A percentile compares a stretch with the other conserved stretches of the same genome.
phyloP scores from a whole-genome alignment of 2,888 invertebrate genomes.

The Nomada lathburiana region DNA sequence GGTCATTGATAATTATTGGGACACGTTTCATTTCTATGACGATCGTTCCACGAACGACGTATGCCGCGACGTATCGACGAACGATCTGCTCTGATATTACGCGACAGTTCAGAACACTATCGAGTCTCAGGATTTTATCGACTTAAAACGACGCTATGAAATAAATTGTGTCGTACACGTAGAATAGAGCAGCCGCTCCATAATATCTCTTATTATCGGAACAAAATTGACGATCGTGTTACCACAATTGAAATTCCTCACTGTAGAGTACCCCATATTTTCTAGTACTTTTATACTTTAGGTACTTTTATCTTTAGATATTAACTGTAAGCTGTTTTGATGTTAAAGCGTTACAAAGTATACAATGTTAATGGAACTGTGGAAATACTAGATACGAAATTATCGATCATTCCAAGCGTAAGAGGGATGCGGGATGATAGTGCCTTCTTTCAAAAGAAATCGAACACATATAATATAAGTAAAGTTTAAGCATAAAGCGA shows the following conservation, averaged over 20 bases:
- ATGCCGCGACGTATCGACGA: constrained; percentile 24
- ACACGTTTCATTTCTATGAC: constrained; percentile 18
- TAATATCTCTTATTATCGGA: background rate
- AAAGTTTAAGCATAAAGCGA: constrained; percentile 18
- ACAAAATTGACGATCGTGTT: constrained; percentile 45
- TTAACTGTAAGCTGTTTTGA: constrained; percentile 15
- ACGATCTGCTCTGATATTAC: constrained; percentile 35
- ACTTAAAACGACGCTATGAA: constrained; percentile 15
- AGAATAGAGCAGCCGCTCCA: background rate
- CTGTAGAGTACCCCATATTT: constrained; percentile 22
- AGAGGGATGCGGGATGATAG: constrained; percentile 39
- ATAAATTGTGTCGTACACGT: background rate
- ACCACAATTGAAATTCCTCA: constrained; percentile 40
- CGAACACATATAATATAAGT: constrained; percentile 10
- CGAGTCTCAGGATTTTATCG: constrained; percentile 32
- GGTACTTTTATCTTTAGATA: constrained; percentile 24
- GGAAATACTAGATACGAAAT: constrained; percentile 23
- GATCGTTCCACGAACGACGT: constrained; percentile 33
- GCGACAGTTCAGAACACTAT: background rate
- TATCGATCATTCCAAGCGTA: constrained; percentile 21
- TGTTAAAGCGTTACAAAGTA: background rate
- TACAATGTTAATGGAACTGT: constrained; percentile 5
- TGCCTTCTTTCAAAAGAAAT: constrained; percentile 47
- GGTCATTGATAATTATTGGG: too few species aligned
- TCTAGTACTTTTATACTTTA: constrained; percentile 41